Conservation (phyloP, 2,797 vertebrate species). For the Eulemur coronatus region DNA sequence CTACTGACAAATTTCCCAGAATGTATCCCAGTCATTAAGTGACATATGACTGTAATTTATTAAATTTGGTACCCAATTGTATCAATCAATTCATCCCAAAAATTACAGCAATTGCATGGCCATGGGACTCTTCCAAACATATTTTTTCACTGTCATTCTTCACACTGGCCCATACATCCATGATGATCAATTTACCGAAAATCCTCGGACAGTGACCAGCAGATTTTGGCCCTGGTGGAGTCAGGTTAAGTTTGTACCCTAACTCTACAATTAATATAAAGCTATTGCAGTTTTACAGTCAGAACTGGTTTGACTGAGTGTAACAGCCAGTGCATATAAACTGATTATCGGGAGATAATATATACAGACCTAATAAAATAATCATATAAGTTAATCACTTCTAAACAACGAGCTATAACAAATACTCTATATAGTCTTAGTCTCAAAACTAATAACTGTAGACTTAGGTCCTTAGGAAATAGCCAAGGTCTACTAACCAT, state of each 20-base stretch:
- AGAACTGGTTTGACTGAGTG: background rate
- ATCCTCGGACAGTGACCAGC: background rate
- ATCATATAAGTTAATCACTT: background rate
- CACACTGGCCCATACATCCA: accelerated
- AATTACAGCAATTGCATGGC: too few species aligned
- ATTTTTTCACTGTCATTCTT: background rate
- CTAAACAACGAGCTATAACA: background rate
- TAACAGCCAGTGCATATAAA: background rate
- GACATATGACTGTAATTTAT: background rate
- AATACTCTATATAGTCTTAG: too few species aligned
- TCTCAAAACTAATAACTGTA: background rate
- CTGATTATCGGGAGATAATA: background rate
- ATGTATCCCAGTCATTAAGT: background rate
- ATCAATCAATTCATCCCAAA: accelerated
- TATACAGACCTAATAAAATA: background rate
- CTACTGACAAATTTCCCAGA: background rate
- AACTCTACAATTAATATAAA: background rate
- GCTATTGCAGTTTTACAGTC: too few species aligned
- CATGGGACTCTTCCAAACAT: accelerated
- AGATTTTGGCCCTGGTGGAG: background rate
- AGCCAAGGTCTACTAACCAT: background rate
- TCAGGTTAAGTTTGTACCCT: accelerated
- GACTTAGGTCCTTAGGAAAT: background rate
- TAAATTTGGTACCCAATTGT: background rate
- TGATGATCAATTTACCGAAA: too few species aligned